A percentile compares a stretch with the other conserved stretches of the same genome.
Conservation (phyloP, 2,888 invertebrate species). For the Athripsodes cinereus region DNA sequence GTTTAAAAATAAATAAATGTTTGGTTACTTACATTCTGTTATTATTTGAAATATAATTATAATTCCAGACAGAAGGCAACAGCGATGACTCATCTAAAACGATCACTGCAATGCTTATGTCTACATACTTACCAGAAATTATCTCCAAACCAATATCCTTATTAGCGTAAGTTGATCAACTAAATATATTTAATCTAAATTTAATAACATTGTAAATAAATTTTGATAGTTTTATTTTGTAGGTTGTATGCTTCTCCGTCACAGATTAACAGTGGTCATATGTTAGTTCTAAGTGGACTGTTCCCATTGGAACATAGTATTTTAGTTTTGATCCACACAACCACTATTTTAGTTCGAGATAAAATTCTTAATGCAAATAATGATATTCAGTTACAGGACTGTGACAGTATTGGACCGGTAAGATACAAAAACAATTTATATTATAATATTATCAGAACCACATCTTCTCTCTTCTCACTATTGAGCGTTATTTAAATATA, state of each 20-base stretch:
- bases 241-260: constrained; percentile 51
- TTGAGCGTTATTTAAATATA: too few relatives aligned
- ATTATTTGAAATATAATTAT: neutral
- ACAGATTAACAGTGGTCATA: constrained; percentile 48
- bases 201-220: too few relatives aligned
- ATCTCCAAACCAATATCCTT: constrained; percentile 47
- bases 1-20: neutral
- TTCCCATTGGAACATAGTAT: constrained; percentile 52
- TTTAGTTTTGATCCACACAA: constrained; percentile 57
- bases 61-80: constrained; percentile 31
- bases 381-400: constrained; percentile 14
- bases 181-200: too few relatives aligned
- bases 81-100: constrained; percentile 34
- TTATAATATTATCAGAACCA: neutral
- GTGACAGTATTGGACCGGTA: constrained; percentile 24
- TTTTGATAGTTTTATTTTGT: constrained; percentile 19
- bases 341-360: constrained; percentile 43
- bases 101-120: constrained; percentile 34
- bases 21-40: constrained; percentile 28
- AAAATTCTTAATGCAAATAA: constrained; percentile 1
- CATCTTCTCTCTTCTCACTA: neutral
- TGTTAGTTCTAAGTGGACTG: constrained; percentile 49
- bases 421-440: constrained; percentile 5
- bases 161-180: constrained; percentile 48
- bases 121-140: constrained; percentile 40